These are phyloP conservation scores for Gorsachius magnificus DNA, from an alignment of 2,797 vertebrate species.

Conservation along the genomic window DNA sequence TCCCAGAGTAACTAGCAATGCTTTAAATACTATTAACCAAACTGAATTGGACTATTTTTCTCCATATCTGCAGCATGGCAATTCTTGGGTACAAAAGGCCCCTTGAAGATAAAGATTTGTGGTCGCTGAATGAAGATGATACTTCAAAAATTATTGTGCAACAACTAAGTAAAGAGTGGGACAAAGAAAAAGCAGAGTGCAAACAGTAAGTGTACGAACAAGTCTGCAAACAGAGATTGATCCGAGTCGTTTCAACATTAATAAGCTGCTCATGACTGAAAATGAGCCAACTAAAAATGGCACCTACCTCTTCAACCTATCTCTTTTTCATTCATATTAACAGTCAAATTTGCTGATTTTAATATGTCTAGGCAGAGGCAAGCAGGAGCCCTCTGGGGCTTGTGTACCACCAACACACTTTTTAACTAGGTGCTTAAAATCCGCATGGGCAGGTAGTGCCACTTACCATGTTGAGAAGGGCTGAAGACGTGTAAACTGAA, in stretches of 20 bases:
- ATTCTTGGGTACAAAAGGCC: conserved; percentile 91
- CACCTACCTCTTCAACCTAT: neutral
- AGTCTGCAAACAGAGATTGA: neutral
- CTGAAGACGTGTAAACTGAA: neutral
- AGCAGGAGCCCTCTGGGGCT: neutral
- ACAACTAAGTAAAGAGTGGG: conserved; percentile 85
- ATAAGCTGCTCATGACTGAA: neutral
- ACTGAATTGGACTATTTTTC: neutral
- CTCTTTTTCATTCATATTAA: neutral
- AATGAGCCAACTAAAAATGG: neutral
- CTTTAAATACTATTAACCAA: neutral
- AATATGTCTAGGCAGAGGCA: neutral
- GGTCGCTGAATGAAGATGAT: conserved; percentile 88
- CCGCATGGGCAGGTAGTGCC: neutral
- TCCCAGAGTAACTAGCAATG: neutral
- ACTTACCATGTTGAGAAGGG: neutral
- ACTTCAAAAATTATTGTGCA: conserved; percentile 81
- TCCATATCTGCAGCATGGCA: conserved; percentile 80
- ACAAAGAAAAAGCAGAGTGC: conserved; percentile 76
- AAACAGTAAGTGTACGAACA: conserved; percentile 46
- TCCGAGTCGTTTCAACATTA: neutral
- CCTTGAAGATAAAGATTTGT: conserved; percentile 89
- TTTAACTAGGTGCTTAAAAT: neutral
- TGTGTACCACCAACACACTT: neutral
- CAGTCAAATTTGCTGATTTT: neutral